Percentiles rank a stretch among this genome's conserved stretches.
Conservation (phyloP, 1,140 invertebrate genomes). For the Globodera ellingtonae region DNA sequence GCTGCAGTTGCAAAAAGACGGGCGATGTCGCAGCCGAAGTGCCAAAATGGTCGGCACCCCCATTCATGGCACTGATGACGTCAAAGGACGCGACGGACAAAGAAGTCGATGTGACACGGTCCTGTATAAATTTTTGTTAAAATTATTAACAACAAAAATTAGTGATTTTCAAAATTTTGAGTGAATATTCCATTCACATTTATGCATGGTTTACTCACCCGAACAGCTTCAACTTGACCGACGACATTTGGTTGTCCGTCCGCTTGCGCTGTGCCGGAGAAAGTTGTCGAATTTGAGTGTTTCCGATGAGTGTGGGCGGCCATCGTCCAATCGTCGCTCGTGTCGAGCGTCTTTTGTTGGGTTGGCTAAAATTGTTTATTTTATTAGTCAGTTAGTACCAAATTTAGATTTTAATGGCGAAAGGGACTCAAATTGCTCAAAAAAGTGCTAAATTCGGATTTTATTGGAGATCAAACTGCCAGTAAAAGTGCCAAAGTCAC, state of each 20-base stretch:
- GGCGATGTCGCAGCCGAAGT: no score
- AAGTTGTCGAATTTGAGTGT: neutral
- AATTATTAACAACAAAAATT: neutral
- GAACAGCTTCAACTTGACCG: neutral
- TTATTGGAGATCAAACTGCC: no score
- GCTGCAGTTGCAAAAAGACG: neutral
- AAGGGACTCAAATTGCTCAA: no score
- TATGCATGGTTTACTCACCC: neutral
- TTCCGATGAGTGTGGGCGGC: neutral
- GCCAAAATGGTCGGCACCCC: no score
- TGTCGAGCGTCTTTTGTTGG: neutral
- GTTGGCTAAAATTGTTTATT: neutral
- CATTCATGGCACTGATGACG: neutral
- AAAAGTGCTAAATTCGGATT: no score
- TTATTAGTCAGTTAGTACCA: no score
- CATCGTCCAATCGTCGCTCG: neutral
- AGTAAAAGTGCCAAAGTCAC: no score
- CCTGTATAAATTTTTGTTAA: neutral
- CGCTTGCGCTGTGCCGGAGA: neutral
- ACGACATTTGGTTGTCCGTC: neutral
- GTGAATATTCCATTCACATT: neutral
- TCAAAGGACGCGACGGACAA: neutral
- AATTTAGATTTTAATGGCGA: no score
- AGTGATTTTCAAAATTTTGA: neutral
- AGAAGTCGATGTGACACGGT: neutral